Base-by-base conservation (phyloP, 64 coral and sea anemone species). In the Acropora tenuis region DNA sequence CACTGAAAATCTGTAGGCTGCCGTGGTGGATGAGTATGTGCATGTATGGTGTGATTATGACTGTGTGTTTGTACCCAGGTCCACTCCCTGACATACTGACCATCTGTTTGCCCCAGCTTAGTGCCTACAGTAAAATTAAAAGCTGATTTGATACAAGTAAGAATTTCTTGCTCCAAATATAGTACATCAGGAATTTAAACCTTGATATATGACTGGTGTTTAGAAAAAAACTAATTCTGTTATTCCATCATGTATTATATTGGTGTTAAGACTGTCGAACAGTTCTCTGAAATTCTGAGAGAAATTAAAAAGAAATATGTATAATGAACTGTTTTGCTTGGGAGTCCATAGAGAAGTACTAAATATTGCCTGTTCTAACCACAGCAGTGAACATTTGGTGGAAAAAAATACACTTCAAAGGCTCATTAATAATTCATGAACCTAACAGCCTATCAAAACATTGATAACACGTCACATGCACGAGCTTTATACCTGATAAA, bases 41-140 rank as follows among this genome's bases (percentile, higher is more conserved):
- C 30, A 92, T 79, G 75, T 92, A 78, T 45, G 90, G 90, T 49
- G 90, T 86, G 43, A 86, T 86, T 18, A 82, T 61, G 48, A 74
- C 48, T 60, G 81, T 86, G 18, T 48, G 45, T 13, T 55, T 83
- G 74, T 92, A 92, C 6, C 90, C 90, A 76, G 80, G 90, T 77
- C 81, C 90, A 11, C 90, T 77, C 30, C 71, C 76, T 43, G 74
- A 76, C 80, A 92, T 75, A 52, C n/a, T 48, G 9, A 86, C 50
- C 59, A 50, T 55, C 8, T 77, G 57, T 84, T 84, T 77, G 16
- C 90, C 90, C 90, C 90, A 92, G 8, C 45, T 69, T 65, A 59
- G 30, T 50, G 40, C 90, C 90, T 91, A 68, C 73, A 79, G 9
- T 5, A 53, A 40, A 50, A 20, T 5, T 20, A 12, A n/a, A 8